Evolutionary conservation across 2,888 invertebrate species (phyloP).

Genomic region (Caenorhabditis afra): DNA sequence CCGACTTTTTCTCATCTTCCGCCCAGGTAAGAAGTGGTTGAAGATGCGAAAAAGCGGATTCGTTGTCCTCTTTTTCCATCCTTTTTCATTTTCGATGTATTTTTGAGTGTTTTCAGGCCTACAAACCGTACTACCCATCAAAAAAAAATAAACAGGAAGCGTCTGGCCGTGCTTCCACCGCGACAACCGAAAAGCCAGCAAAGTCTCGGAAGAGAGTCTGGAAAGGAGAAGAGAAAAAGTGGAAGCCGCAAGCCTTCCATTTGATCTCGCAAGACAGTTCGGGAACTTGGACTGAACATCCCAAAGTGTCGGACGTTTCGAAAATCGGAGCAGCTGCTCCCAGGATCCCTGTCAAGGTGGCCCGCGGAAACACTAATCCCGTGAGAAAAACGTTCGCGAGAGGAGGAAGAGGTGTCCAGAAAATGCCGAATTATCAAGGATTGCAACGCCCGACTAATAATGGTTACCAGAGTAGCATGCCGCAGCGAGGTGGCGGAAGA

Average conservation of each 20-base stretch:
- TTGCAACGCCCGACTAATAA: constrained; percentile 19
- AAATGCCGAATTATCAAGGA: constrained; percentile 34
- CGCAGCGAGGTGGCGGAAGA: constrained; percentile 7
- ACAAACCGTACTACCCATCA: too few species aligned
- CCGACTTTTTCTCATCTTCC: constrained; percentile 41
- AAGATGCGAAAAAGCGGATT: constrained; percentile 33
- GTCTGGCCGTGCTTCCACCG: too few species aligned
- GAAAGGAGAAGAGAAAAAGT: too few species aligned
- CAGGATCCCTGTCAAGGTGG: constrained; percentile 27
- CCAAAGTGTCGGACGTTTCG: too few species aligned
- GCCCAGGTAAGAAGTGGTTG: constrained; percentile 34
- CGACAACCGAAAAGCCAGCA: too few species aligned
- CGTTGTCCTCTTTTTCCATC: constrained; percentile 8
- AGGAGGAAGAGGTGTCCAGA: constrained; percentile 22
- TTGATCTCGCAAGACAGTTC: too few species aligned
- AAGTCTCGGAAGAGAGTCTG: too few species aligned
- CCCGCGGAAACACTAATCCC: constrained; percentile 27
- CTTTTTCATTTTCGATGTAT: neutral
- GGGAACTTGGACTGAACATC: too few species aligned
- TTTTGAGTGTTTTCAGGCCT: neutral
- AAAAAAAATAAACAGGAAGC: too few species aligned
- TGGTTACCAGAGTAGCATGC: neutral
- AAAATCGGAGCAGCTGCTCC: neutral
- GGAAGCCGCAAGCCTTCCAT: too few species aligned
- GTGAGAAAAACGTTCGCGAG: constrained; percentile 14